These are phyloP conservation scores for Ibidorhyncha struthersii DNA, from an alignment of 2,113 vertebrate species.

Conservation along the genomic window DNA sequence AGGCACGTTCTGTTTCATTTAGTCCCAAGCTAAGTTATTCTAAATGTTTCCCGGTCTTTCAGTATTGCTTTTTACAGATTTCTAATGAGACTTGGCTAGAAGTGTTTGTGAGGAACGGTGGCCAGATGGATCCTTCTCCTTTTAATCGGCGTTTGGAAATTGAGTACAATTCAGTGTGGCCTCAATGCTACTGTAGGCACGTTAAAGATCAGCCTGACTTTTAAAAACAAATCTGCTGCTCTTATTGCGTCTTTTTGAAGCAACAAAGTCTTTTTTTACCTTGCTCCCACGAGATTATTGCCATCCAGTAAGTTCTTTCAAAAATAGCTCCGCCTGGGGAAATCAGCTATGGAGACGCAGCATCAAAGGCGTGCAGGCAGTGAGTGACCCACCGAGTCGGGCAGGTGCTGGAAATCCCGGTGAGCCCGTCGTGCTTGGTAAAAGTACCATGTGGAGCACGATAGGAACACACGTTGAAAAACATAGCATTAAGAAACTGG, in stretches of 20 bases:
- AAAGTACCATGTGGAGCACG: background rate
- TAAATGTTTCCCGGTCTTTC: background rate
- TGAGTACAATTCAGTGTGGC: background rate
- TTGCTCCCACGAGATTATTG: background rate
- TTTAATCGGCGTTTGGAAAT: background rate
- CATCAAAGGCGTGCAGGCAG: background rate
- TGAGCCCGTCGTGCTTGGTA: background rate
- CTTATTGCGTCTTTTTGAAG: background rate
- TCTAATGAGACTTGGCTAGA: background rate
- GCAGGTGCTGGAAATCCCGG: background rate
- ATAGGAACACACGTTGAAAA: background rate
- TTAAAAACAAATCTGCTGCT: background rate
- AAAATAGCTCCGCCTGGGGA: background rate
- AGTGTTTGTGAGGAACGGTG: background rate
- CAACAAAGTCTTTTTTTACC: background rate
- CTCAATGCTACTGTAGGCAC: background rate
- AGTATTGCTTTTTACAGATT: background rate
- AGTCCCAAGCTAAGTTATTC: background rate
- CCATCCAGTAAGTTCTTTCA: background rate
- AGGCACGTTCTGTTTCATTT: background rate
- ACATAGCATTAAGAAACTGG: background rate
- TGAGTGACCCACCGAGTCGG: fast-evolving
- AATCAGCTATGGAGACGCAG: background rate
- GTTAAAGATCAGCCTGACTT: background rate
- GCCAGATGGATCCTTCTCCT: background rate